Evolutionary conservation across 2,888 invertebrate genomes (phyloP).

Genomic region (Dolomedes plantarius): DNA sequence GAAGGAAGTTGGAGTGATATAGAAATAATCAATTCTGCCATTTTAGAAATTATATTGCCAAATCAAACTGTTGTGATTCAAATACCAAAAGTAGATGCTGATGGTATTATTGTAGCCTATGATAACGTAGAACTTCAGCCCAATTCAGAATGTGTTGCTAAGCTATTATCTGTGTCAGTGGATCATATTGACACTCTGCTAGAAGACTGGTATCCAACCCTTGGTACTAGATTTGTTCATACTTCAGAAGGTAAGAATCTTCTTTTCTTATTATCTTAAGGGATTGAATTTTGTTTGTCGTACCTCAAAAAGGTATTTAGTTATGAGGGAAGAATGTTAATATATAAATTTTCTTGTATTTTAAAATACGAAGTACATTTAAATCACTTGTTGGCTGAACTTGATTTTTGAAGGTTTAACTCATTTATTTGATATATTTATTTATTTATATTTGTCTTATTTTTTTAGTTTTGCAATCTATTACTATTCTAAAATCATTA

Average conservation of each 20-base stretch:
- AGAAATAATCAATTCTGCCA: slow-evolving; percentile 86
- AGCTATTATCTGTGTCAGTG: slow-evolving; percentile 89
- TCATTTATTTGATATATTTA: too few relatives aligned
- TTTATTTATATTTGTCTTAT: too few relatives aligned
- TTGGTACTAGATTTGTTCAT: slow-evolving; percentile 97
- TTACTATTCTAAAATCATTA: too few relatives aligned
- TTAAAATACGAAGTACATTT: too few relatives aligned
- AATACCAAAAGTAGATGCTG: slow-evolving; percentile 76
- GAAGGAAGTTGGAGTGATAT: slow-evolving; percentile 92
- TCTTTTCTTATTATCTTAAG: not conserved
- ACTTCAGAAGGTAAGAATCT: slow-evolving; percentile 88
- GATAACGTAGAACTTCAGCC: slow-evolving; percentile 81
- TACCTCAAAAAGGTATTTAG: too few relatives aligned
- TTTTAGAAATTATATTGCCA: slow-evolving; percentile 90
- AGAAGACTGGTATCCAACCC: slow-evolving; percentile 98
- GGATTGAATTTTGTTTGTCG: too few relatives aligned
- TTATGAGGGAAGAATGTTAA: too few relatives aligned
- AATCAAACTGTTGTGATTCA: slow-evolving; percentile 82
- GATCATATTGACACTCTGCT: slow-evolving; percentile 96
- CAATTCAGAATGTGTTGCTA: slow-evolving; percentile 86
- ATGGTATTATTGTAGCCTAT: slow-evolving; percentile 73
- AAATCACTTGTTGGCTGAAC: too few relatives aligned
- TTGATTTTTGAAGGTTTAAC: too few relatives aligned
- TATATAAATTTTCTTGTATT: too few relatives aligned
- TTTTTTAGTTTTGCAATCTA: too few relatives aligned